Conservation (phyloP, 2,888 invertebrate species). For the Dysmachus trigonus region DNA sequence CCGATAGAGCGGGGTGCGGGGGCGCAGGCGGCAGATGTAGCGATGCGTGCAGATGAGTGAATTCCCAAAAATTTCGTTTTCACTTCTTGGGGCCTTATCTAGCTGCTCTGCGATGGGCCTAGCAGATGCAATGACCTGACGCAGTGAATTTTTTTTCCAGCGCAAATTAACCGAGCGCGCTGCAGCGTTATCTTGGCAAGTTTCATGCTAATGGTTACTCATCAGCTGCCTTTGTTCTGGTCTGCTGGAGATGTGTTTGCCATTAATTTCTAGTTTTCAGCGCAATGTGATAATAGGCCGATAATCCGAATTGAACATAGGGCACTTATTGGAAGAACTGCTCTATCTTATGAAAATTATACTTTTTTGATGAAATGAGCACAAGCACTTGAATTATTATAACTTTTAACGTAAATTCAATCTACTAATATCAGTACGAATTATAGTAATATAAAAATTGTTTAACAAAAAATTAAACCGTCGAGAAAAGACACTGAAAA, state of each 20-base stretch:
- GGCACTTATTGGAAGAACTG: not conserved
- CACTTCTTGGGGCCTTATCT: slow-evolving; percentile 2
- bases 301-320: not conserved
- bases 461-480: too few relatives aligned
- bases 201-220: not conserved
- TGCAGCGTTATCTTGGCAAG: slow-evolving; percentile 1
- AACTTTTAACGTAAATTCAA: not conserved
- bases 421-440: not conserved
- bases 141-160: slow-evolving; percentile 5
- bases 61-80: slow-evolving; percentile 6
- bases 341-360: not conserved
- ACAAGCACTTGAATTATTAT: not conserved
- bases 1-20: not conserved
- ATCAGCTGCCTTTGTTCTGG: not conserved
- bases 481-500: too few relatives aligned
- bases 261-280: not conserved
- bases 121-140: slow-evolving; percentile 35
- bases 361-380: not conserved
- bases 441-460: too few relatives aligned
- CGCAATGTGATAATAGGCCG: not conserved
- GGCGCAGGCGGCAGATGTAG: not conserved
- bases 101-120: not conserved
- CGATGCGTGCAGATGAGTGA: slow-evolving; percentile 10
- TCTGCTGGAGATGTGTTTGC: not conserved
- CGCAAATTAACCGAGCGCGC: slow-evolving; percentile 11